A percentile compares a stretch with the other conserved stretches of the same genome.
phyloP scores from a whole-genome alignment of 2,797 vertebrate genomes.

The Pangasius mekongensis region DNA sequence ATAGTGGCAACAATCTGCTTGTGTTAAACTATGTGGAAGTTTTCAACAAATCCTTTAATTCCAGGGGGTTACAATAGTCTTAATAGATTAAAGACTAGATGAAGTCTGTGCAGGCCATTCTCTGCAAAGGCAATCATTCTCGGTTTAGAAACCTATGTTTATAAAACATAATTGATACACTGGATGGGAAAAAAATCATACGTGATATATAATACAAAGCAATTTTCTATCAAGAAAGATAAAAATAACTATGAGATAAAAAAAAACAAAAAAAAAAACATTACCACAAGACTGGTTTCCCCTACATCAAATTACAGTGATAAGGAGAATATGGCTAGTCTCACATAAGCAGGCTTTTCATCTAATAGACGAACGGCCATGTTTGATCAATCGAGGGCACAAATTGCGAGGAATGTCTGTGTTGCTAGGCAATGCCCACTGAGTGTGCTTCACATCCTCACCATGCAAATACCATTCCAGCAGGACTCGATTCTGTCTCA shows the following conservation, averaged over 20 bases:
- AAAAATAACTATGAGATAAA: not conserved
- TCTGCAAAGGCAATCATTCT: not conserved
- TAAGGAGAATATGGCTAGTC: not conserved
- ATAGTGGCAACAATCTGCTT: slow-evolving; percentile 20
- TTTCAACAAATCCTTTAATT: slow-evolving; percentile 49
- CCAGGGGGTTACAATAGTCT: not conserved
- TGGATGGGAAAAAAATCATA: not conserved
- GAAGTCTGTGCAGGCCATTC: not conserved
- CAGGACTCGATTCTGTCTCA: slow-evolving; percentile 7
- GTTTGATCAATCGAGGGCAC: slow-evolving; percentile 47
- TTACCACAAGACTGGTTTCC: not conserved
- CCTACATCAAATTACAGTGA: not conserved
- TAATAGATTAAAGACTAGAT: not conserved
- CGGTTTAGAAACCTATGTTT: not conserved
- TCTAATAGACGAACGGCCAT: slow-evolving; percentile 28
- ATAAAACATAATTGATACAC: not conserved
- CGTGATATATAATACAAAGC: not conserved
- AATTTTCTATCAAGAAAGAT: slow-evolving; percentile 5
- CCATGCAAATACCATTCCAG: slow-evolving; percentile 26
- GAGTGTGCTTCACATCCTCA: slow-evolving; percentile 28
- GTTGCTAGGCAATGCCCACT: slow-evolving; percentile 57
- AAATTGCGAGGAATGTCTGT: slow-evolving; percentile 29
- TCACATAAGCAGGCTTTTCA: not conserved
- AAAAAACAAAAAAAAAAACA: not conserved
- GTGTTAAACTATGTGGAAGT: slow-evolving; percentile 31